These are phyloP conservation scores for Cephalopachus bancanus DNA, from an alignment of 2,797 vertebrate species.

Conservation along the genomic window DNA sequence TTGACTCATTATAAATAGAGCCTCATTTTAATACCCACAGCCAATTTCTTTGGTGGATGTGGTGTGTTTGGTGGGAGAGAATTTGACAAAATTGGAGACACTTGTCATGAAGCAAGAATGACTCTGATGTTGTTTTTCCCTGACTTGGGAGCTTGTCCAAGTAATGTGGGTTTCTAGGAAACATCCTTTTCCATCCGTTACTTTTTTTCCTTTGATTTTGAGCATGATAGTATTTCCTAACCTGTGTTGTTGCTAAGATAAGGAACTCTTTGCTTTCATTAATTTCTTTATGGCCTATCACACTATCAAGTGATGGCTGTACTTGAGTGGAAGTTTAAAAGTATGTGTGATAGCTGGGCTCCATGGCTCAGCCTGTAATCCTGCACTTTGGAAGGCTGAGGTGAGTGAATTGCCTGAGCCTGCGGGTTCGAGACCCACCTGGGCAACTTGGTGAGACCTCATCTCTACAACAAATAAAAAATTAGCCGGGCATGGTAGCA, in stretches of 20 bases:
- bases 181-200: neutral
- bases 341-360: no score
- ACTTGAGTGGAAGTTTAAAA: neutral
- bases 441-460: no score
- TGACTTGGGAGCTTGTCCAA: conserved; percentile 11
- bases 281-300: neutral
- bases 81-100: conserved; percentile 11
- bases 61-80: neutral
- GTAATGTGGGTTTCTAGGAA: conserved; percentile 53
- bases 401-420: no score
- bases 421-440: no score
- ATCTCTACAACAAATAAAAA: no score
- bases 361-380: no score
- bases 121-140: conserved; percentile 19
- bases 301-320: neutral
- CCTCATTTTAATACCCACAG: neutral
- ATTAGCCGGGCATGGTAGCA: no score
- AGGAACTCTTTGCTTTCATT: neutral
- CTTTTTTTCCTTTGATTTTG: neutral
- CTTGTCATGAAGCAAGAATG: neutral
- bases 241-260: neutral
- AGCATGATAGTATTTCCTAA: neutral
- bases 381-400: no score
- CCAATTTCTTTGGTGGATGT: neutral
- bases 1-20: neutral